Percentiles rank a stretch among this genome's conserved stretches.
These are phyloP conservation scores for Mesodorylaimus sp. DNA, from an alignment of 2,888 invertebrate genomes.

Conservation along the genomic window DNA sequence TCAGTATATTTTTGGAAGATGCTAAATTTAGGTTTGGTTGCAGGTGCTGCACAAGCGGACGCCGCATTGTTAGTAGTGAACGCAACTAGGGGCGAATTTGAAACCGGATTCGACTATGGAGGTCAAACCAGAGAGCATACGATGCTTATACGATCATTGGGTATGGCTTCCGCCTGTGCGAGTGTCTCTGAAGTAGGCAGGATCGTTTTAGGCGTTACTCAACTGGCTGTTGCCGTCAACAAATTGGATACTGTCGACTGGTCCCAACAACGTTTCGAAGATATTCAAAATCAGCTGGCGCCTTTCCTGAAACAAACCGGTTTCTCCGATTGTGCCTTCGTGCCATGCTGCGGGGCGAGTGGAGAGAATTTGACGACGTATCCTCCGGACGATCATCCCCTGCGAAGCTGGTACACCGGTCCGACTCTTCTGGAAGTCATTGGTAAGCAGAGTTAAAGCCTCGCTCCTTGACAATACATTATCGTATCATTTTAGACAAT, in stretches of 20 bases:
- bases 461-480: neutral
- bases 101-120: constrained; percentile 91
- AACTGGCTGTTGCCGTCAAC: constrained; percentile 82
- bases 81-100: constrained; percentile 81
- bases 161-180: too few species aligned
- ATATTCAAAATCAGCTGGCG: constrained; percentile 62
- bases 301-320: constrained; percentile 24
- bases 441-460: constrained; percentile 36
- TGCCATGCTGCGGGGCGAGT: constrained; percentile 86
- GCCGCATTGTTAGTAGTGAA: constrained; percentile 89
- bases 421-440: constrained; percentile 66
- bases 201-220: constrained; percentile 58
- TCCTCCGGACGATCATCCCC: constrained; percentile 39
- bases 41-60: constrained; percentile 89
- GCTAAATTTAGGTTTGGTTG: constrained; percentile 8
- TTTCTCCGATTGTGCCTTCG: constrained; percentile 38
- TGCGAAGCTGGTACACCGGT: constrained; percentile 61
- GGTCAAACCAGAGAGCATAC: constrained; percentile 97
- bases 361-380: constrained; percentile 69
- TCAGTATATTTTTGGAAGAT: neutral
- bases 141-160: constrained; percentile 59
- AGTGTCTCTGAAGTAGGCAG: neutral
- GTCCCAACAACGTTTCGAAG: constrained; percentile 71
- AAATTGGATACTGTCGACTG: constrained; percentile 90
- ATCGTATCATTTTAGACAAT: constrained; percentile 40